Percentiles rank a stretch among this genome's conserved stretches.
Evolutionary conservation across 1,140 invertebrate species (phyloP).

Genomic region (Acromyrmex heyeri): DNA sequence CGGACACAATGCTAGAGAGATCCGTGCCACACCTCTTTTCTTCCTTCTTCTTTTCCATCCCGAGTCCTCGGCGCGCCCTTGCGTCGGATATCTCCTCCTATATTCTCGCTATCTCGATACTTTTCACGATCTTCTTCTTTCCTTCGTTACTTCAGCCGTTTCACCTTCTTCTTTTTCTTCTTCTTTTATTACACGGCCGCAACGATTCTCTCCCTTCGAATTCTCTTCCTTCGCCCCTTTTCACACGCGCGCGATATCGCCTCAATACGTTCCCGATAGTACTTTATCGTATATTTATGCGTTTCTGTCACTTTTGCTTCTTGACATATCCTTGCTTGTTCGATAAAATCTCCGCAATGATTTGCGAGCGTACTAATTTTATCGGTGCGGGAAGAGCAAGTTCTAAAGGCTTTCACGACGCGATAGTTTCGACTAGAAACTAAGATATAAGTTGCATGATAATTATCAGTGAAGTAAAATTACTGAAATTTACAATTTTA

Average conservation of each 20-base stretch:
- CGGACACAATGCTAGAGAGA: conserved; percentile 83
- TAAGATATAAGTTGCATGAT: background rate
- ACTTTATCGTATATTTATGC: conserved; percentile 73
- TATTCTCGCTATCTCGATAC: conserved; percentile 56
- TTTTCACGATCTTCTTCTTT: conserved; percentile 49
- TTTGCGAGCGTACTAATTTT: conserved; percentile 52
- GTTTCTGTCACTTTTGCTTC: conserved; percentile 64
- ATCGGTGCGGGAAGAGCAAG: background rate
- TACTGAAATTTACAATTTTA: background rate
- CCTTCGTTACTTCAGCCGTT: conserved; percentile 35
- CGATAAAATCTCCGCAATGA: background rate
- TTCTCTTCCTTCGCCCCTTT: conserved; percentile 5
- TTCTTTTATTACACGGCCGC: conserved; percentile 19
- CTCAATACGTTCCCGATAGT: conserved; percentile 61
- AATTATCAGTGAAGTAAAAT: background rate
- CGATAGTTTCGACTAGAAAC: background rate
- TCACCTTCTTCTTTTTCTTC: conserved; percentile 1
- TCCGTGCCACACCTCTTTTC: conserved; percentile 84
- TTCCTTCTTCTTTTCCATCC: conserved; percentile 81
- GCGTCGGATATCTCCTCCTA: conserved; percentile 73
- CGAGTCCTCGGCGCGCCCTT: conserved; percentile 81
- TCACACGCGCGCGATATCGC: conserved; percentile 66
- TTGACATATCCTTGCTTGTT: background rate
- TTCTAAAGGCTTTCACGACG: background rate
- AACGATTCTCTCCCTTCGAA: conserved; percentile 26